These are phyloP conservation scores for Eutolmus rufibarbis DNA, from an alignment of 2,888 invertebrate genomes.

Conservation along the genomic window DNA sequence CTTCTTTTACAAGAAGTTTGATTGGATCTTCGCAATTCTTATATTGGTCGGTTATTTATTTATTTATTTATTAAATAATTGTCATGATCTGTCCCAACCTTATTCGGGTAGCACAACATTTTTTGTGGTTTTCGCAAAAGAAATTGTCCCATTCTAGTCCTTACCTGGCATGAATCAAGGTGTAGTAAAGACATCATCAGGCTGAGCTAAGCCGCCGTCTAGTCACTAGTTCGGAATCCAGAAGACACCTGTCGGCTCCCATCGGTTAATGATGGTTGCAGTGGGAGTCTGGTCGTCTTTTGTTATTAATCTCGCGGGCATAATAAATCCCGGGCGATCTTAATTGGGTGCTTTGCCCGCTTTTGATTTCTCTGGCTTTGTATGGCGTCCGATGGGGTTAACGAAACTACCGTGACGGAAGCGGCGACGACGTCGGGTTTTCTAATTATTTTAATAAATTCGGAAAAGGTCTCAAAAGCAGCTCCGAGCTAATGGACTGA, in stretches of 20 bases:
- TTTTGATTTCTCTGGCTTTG: constrained; percentile 2
- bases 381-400: background rate
- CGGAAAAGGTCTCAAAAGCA: background rate
- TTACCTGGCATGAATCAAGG: background rate
- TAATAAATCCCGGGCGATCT: background rate
- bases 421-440: background rate
- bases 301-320: constrained; percentile 1
- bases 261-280: background rate
- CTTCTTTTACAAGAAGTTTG: too few species aligned
- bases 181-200: background rate
- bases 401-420: constrained; percentile 27
- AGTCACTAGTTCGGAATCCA: background rate
- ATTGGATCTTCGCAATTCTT: too few species aligned
- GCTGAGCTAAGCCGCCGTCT: background rate
- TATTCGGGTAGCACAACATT: background rate
- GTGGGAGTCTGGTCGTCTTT: constrained; percentile 10
- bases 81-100: background rate
- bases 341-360: constrained; percentile 5
- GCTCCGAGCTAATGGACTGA: constrained; percentile 1
- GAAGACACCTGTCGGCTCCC: constrained; percentile 14
- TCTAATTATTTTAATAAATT: constrained; percentile 30
- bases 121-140: background rate
- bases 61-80: background rate
- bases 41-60: too few species aligned
- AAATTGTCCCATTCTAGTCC: background rate